These are phyloP conservation scores for Anseranas semipalmata DNA, from an alignment of 2,113 vertebrate species.

Conservation along the genomic window DNA sequence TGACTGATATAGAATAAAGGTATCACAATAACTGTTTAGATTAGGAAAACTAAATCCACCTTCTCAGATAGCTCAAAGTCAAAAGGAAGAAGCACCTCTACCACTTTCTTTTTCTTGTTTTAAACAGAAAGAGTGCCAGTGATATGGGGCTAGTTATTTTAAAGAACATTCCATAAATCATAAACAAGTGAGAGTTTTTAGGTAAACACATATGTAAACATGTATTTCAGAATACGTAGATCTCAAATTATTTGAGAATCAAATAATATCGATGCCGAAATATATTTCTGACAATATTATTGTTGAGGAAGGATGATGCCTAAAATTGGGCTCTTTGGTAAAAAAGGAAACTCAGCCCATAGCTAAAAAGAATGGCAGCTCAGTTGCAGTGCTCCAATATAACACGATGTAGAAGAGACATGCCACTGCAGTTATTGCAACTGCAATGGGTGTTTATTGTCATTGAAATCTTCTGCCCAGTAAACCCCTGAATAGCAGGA, in stretches of 20 bases:
- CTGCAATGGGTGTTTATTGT: not conserved
- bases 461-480: not conserved
- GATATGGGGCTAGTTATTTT: not conserved
- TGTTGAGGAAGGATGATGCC: not conserved
- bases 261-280: not conserved
- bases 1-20: constrained; percentile 20
- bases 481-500: not conserved
- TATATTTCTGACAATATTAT: not conserved
- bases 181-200: not conserved
- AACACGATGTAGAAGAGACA: not conserved
- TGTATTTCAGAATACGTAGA: not conserved
- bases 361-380: not conserved
- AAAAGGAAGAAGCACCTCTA: not conserved
- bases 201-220: not conserved
- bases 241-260: not conserved
- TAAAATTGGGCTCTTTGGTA: too few species aligned
- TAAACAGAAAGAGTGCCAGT: not conserved
- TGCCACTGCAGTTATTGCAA: not conserved
- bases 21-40: constrained; percentile 25
- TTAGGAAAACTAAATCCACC: constrained; percentile 36
- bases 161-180: not conserved
- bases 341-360: not conserved
- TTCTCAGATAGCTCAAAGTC: not conserved
- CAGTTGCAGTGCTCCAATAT: not conserved
- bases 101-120: not conserved